Evolutionary conservation across 2,113 vertebrate genomes (phyloP), one percentile per base, ranked within the genome.

Genomic region (Pelecanoides urinatrix): DNA sequence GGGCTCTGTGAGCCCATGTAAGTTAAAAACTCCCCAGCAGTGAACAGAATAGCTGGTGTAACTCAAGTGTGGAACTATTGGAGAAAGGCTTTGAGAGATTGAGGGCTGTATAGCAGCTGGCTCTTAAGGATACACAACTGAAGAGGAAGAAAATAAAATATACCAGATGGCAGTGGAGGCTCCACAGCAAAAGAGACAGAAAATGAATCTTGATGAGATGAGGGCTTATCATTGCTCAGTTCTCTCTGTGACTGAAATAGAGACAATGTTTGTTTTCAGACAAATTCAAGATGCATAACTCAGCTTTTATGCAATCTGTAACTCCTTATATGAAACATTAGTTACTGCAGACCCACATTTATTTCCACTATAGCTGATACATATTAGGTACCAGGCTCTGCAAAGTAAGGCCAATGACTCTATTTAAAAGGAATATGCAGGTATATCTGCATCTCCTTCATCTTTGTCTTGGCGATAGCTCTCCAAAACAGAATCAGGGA

Each of bases 71-170:
- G 62, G 40, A 87, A 82, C 32, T 79, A n/a, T 29, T 70, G 58
- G 32, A 81, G 44, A 75, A 81, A 87, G 44, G 5, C 11, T 0
- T 19, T 78, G 72, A 84, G 88, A 92, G 27, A 94, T 5, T 53
- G 80, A 92, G 61, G 30, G 32, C 40, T 94, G 40, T 38, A 38
- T n/a, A 88, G 83, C 77, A 94, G n/a, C 84, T 95, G 95, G 80
- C 58, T 95, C 80, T 97, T 94, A 88, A 92, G 91, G 63, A 76
- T 87, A 92, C 2, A 19, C 45, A 79, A 88, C 66, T 95, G 91
- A 97, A 91, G 80, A 94, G 56, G 94, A 86, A 96, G 80, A 95
- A 96, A 97, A 95, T 95, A 95, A 97, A 97, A 88, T 82, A 86
- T 94, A 92, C 88, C 96, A 97, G 94, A 96, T 96, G 97, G 96